A percentile compares a stretch with the other conserved stretches of the same genome.
phyloP scores from a whole-genome alignment of 2,888 invertebrate genomes.

The Drosophila aldrichi region DNA sequence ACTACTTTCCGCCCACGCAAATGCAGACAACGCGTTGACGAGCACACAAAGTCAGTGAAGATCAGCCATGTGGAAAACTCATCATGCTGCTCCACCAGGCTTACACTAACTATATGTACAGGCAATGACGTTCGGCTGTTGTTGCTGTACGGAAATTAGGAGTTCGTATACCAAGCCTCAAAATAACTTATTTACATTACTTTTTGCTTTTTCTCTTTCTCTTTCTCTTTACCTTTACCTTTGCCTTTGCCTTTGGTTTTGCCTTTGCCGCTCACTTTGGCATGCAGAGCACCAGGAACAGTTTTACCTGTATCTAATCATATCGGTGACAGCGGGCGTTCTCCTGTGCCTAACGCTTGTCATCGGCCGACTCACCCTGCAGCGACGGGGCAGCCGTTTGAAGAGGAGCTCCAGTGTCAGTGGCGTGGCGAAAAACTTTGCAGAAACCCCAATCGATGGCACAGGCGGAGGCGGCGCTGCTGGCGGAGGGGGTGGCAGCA shows the following conservation, averaged over 20 bases:
- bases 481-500: constrained; percentile 75
- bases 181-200: constrained; percentile 38
- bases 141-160: constrained; percentile 24
- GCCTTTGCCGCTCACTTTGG: constrained; percentile 13
- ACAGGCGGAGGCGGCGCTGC: constrained; percentile 41
- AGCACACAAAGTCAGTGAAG: constrained; percentile 42
- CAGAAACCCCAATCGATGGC: constrained; percentile 50
- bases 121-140: constrained; percentile 17
- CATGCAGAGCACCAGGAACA: constrained; percentile 85
- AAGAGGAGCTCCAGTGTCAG: constrained; percentile 77
- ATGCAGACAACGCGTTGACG: constrained; percentile 44
- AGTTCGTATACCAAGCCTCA: constrained; percentile 6
- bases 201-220: not conserved
- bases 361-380: constrained; percentile 89
- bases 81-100: constrained; percentile 49
- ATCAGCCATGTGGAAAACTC: constrained; percentile 61
- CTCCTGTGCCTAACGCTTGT: constrained; percentile 90
- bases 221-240: constrained; percentile 1
- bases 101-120: constrained; percentile 45
- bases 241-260: not conserved
- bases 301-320: constrained; percentile 93
- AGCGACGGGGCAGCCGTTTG: constrained; percentile 86
- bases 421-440: constrained; percentile 62
- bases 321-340: constrained; percentile 90
- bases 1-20: constrained; percentile 38